These are phyloP conservation scores for Apis cerana DNA, from an alignment of 1,140 invertebrate genomes.

Conservation along the genomic window DNA sequence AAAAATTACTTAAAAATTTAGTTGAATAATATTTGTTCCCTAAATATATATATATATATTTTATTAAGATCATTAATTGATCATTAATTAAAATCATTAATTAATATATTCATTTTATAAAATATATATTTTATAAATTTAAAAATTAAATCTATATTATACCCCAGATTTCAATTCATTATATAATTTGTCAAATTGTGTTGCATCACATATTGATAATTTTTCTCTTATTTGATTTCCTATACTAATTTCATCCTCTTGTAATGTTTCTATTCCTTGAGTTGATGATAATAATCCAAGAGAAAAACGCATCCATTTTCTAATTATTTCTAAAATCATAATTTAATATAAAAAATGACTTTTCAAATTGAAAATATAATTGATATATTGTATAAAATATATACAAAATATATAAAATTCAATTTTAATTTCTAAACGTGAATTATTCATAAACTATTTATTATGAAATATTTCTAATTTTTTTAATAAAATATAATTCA, in stretches of 20 bases:
- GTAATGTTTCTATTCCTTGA: conserved; percentile 71
- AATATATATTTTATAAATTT: not conserved
- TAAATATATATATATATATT: not conserved
- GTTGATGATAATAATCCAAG: conserved; percentile 75
- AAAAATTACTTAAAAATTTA: too few relatives aligned
- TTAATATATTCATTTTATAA: not conserved
- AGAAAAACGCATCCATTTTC: conserved; percentile 74
- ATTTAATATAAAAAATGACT: not conserved
- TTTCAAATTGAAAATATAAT: not conserved
- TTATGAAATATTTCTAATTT: too few relatives aligned
- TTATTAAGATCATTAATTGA: not conserved
- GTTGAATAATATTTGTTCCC: too few relatives aligned
- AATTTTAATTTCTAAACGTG: too few relatives aligned
- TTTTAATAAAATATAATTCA: not conserved
- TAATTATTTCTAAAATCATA: conserved; percentile 67
- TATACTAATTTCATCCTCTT: conserved; percentile 76
- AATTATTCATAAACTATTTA: too few relatives aligned
- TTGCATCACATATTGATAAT: conserved; percentile 69
- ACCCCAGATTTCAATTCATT: conserved; percentile 78
- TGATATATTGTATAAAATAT: conserved; percentile 8
- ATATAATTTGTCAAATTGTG: conserved; percentile 76
- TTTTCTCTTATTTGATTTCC: conserved; percentile 75
- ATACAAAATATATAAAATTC: conserved; percentile 19
- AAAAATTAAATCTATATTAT: conserved; percentile 40
- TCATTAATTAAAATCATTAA: not conserved